Percentiles rank a stretch among this genome's conserved stretches.
These are phyloP conservation scores for Atherinomorus stipes DNA, from an alignment of 2,113 vertebrate species.

Conservation along the genomic window DNA sequence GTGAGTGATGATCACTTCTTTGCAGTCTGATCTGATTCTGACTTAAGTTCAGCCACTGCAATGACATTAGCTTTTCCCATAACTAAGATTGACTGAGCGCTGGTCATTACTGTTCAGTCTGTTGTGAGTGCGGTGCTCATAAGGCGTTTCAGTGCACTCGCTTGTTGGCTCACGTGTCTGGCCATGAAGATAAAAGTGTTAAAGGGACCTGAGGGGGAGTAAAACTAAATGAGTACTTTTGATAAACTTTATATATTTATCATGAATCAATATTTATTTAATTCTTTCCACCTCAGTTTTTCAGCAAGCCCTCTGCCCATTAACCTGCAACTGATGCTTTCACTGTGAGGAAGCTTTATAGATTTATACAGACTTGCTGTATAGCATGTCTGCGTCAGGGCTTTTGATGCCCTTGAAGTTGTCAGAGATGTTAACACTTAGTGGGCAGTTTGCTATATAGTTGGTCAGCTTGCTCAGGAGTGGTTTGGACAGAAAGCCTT, in stretches of 20 bases:
- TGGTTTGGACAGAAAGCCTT: conserved; percentile 8
- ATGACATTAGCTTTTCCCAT: conserved; percentile 16
- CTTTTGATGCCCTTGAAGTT: conserved; percentile 66
- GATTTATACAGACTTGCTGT: conserved; percentile 44
- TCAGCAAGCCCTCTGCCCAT: conserved; percentile 33
- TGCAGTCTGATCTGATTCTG: conserved; percentile 17
- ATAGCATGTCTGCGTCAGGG: conserved; percentile 51
- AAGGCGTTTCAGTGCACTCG: conserved; percentile 3
- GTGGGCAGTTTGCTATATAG: conserved; percentile 63
- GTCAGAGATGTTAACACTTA: conserved; percentile 67
- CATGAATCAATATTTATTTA: conserved; percentile 50
- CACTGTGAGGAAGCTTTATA: conserved; percentile 58
- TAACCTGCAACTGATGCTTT: conserved; percentile 34
- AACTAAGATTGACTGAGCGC: conserved; percentile 8
- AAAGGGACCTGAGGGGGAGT: conserved; percentile 34
- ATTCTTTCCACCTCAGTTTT: conserved; percentile 32
- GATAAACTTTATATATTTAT: background rate
- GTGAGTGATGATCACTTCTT: conserved; percentile 38
- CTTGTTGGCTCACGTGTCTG: conserved; percentile 43
- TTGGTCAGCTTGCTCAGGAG: conserved; percentile 31
- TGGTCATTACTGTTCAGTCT: conserved; percentile 10
- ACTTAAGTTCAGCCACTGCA: conserved; percentile 22
- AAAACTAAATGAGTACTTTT: conserved; percentile 13
- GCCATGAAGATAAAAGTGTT: conserved; percentile 15
- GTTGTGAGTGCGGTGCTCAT: conserved; percentile 9